Evolutionary conservation across 2,797 vertebrate genomes (phyloP).

Genomic region (Rhynchonycteris naso): DNA sequence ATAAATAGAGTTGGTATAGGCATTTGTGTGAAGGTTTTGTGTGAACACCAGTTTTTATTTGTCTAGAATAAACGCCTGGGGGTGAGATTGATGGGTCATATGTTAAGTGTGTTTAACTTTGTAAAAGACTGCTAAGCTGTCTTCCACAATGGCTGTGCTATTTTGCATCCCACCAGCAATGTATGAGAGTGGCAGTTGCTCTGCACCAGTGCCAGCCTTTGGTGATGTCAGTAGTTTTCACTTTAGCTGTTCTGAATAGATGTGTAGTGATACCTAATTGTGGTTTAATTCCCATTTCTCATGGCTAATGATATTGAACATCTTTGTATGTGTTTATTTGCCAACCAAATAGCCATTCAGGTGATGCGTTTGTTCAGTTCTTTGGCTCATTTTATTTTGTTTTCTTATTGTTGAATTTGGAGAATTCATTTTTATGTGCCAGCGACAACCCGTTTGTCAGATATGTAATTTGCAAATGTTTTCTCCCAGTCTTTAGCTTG

Average conservation of each 20-base stretch:
- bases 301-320: neutral
- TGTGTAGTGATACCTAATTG: neutral
- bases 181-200: neutral
- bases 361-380: neutral
- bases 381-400: constrained; percentile 25
- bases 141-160: neutral
- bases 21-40: neutral
- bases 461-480: neutral
- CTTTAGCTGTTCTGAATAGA: neutral
- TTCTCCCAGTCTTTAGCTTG: neutral
- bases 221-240: neutral
- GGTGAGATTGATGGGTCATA: neutral
- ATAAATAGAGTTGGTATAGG: neutral
- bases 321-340: neutral
- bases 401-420: neutral
- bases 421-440: constrained; percentile 7
- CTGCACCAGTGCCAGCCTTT: accelerated
- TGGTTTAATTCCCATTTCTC: neutral
- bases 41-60: neutral
- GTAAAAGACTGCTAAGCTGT: neutral
- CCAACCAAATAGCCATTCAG: neutral
- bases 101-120: neutral
- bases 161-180: neutral
- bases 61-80: neutral
- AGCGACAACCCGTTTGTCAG: neutral